Evolutionary conservation across 2,113 vertebrate genomes (phyloP), one percentile per base, ranked within the genome.

Genomic region (Datnioides undecimradiatus): DNA sequence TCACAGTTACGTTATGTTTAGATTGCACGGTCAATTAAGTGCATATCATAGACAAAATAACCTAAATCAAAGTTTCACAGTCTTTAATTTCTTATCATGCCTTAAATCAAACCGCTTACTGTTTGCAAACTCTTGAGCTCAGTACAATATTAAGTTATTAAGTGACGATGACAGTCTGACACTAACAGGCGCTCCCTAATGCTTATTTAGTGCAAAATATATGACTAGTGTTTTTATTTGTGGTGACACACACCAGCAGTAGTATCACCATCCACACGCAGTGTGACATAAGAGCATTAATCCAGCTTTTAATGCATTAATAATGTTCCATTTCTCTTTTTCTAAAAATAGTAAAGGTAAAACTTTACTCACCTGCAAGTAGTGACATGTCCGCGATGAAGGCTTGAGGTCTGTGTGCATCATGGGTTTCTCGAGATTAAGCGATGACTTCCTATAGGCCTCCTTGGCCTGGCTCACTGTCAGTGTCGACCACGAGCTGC

Each of bases 391-490:
- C 88, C 97, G 94, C 79, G 95, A 91, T 55, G 97, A 93, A 58
- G 97, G 95, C 94, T 97, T 98, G 89, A 95, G 89, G 91, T 98
- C 98, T 60, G 94, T 96, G 94, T 96, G 97, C 90, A 96, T 94
- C 87, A 96, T 95, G 84, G 97, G 95, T 90, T 97, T 97, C 88
- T 99, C 98, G 88, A 99, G 91, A 93, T 99, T 97, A 78, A 99
- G 95, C 2, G 97, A 98, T 91, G 97, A 98, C 93, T 99, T 99
- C 91, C 98, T 95, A 77, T 97, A 99, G 49, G 98, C 98, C 94
- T 99, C 98, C 94, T 99, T 99, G 76, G 98, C 98, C 94, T 99
- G 98, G 94, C 98, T 99, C 90, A 99, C 98, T 9, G 98, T 99
- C 38, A 99, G 96, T 0, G 98, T 99, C 46, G 98, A 99, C 98